Conservation (phyloP, 1,140 invertebrate genomes). For the Acromyrmex charruanus region DNA sequence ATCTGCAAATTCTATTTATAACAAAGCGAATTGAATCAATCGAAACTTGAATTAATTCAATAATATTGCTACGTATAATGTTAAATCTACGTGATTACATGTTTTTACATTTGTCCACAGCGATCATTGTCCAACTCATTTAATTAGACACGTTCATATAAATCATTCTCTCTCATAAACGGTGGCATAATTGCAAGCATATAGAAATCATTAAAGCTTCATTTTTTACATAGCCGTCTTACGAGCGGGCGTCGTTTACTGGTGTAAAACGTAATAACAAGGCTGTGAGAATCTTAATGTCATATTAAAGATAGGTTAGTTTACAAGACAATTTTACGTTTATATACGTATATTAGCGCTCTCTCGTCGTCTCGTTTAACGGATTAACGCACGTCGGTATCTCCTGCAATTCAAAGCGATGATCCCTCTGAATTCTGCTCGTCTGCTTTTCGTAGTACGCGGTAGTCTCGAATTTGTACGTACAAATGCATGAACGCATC, state of each 20-base stretch:
- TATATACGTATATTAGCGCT: neutral
- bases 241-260: neutral
- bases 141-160: conserved; percentile 31
- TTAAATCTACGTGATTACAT: neutral
- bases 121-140: neutral
- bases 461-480: neutral
- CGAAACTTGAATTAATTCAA: neutral
- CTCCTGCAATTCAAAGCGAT: conserved; percentile 20
- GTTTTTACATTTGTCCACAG: neutral
- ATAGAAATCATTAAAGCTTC: conserved; percentile 47
- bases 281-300: conserved; percentile 7
- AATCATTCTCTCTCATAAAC: conserved; percentile 24
- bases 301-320: conserved; percentile 15
- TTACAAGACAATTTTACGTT: conserved; percentile 37
- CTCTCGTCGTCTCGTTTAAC: neutral
- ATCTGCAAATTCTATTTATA: too few species aligned
- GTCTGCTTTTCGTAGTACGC: neutral
- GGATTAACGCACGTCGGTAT: neutral
- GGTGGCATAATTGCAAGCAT: conserved; percentile 28
- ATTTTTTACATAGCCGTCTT: conserved; percentile 44
- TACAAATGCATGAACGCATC: neutral
- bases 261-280: conserved; percentile 50
- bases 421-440: neutral
- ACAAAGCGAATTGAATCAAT: neutral
- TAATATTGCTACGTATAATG: neutral